Evolutionary conservation across 2,888 invertebrate species (phyloP), one percentile per base, ranked within the genome.

Genomic region (Chymomyza caudatula): DNA sequence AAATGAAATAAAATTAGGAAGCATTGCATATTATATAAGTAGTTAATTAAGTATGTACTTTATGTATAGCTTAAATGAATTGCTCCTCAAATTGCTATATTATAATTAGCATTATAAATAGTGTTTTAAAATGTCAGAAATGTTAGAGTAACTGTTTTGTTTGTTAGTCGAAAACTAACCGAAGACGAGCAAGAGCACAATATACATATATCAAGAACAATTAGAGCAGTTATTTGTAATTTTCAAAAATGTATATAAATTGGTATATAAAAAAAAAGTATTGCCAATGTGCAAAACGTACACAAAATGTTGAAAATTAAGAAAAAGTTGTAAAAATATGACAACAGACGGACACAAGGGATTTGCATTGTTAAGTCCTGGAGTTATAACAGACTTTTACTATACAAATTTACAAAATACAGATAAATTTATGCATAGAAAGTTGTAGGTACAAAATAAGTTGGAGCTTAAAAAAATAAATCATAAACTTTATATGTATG

Each of bases 391-490:
- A 49, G 43, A 20, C 29, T 37, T 37, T 37, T 8, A 37, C 11
- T 37, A 37, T 37, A 37, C 29, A 37, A 37, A 37, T 37, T 37
- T 37, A 37, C 29, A 37, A 37, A 11, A 37, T 8, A 37, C 2
- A 37, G 8, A 37, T 37, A 37, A 11, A 25, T 29, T 6, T 29
- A 8, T 29, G 8, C 8, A 29, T 29, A 37, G 29, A 37, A 11
- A 37, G 11, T 11, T 37, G 8, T 37, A 37, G 8, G 29, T 11
- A 37, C 11, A 37, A 11, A 37, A 37, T 11, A 11, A 25, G 25
- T 25, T 25, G 5, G 0, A 25, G 25, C 25, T 25, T 25, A 25
- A 25, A 37, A n/a, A 6, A 69, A 73, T 63, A 23, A 76, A 69
- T 58, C 60, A 68, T 74, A 60, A 44, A 64, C 49, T 65, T 37